phyloP scores from a whole-genome alignment of 2,113 vertebrate genomes.

The Neolamprologus brichardi region DNA sequence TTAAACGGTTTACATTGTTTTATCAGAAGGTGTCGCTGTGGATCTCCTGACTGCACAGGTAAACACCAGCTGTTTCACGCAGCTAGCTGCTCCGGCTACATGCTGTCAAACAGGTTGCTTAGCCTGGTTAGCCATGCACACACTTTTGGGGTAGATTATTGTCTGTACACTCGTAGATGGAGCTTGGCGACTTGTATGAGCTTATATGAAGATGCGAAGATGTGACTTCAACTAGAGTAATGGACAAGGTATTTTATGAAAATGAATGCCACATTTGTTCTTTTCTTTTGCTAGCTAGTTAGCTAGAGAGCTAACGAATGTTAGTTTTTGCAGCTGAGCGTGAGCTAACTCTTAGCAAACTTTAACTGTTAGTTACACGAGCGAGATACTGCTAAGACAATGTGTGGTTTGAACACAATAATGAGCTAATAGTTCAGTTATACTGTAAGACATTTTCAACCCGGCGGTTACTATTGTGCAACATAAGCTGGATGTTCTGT shows the following conservation, averaged over 20 bases:
- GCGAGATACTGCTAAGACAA: too few relatives aligned
- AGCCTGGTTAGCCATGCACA: background rate
- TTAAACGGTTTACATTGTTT: background rate
- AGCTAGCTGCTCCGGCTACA: background rate
- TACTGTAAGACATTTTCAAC: background rate
- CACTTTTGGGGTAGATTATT: background rate
- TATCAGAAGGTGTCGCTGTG: background rate
- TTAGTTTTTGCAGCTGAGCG: background rate
- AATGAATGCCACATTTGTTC: background rate
- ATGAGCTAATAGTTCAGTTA: background rate
- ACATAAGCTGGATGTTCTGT: background rate
- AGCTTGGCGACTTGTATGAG: background rate
- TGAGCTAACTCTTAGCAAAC: background rate
- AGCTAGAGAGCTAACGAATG: background rate
- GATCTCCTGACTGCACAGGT: background rate
- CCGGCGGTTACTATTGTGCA: background rate
- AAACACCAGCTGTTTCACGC: constrained; percentile 12
- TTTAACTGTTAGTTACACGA: background rate
- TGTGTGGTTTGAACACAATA: background rate
- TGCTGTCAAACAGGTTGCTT: constrained; percentile 32
- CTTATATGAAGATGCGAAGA: background rate
- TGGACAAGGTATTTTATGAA: constrained; percentile 38
- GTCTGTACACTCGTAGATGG: background rate
- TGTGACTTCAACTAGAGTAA: background rate
- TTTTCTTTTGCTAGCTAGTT: background rate